Conservation (phyloP, 2,797 vertebrate species). For the Prunella strophiata region DNA sequence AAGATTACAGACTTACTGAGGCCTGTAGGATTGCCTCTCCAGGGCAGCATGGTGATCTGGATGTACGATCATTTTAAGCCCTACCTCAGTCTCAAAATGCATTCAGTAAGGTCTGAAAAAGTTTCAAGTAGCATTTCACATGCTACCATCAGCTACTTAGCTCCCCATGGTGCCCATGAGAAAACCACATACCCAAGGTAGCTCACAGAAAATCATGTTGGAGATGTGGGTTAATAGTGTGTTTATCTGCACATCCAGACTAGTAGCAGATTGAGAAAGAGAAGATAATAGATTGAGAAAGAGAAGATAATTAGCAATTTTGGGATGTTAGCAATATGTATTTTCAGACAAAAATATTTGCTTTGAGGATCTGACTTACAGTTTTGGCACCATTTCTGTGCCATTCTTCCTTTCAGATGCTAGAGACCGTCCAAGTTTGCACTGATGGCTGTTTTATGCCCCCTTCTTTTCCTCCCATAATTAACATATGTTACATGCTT, state of each 20-base stretch:
- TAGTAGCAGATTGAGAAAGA: not conserved
- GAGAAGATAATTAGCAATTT: conserved; percentile 2
- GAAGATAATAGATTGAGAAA: conserved; percentile 25
- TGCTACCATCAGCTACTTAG: not conserved
- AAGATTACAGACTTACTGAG: not conserved
- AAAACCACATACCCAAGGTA: not conserved
- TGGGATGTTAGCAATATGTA: not conserved
- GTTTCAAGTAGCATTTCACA: not conserved
- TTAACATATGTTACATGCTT: not conserved
- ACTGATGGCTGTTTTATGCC: not conserved
- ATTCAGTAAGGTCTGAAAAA: not conserved
- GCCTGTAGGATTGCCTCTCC: not conserved
- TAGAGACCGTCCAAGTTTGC: not conserved
- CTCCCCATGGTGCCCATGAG: not conserved
- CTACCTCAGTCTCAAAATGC: not conserved
- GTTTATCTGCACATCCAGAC: not conserved
- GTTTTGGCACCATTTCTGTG: not conserved
- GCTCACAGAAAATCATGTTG: not conserved
- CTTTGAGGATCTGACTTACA: not conserved
- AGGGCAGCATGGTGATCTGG: not conserved
- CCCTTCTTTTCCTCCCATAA: not conserved
- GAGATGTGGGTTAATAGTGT: not conserved
- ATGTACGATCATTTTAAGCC: not conserved
- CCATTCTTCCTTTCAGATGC: not conserved
- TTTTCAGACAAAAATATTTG: conserved; percentile 33